Conservation (phyloP, 2,113 vertebrate genomes). For the Spea multiplicata region DNA sequence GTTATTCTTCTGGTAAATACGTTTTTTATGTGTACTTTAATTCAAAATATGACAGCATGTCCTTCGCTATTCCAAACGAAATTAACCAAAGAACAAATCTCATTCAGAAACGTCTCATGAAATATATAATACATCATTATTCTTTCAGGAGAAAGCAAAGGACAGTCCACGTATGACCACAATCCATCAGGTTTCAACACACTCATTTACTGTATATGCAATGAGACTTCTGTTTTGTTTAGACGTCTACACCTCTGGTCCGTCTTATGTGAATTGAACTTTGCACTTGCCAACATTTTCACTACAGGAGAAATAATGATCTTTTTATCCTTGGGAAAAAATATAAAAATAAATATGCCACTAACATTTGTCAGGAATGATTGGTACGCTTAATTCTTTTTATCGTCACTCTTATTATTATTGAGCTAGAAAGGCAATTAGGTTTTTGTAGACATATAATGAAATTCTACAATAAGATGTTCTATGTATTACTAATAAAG, state of each 20-base stretch:
- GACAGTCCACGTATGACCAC: slow-evolving; percentile 52
- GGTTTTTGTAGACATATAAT: not conserved
- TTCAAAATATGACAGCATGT: not conserved
- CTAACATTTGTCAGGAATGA: slow-evolving; percentile 23
- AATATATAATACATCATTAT: slow-evolving; percentile 55
- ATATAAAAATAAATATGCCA: slow-evolving; percentile 20
- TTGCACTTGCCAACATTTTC: slow-evolving; percentile 40
- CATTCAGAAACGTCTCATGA: slow-evolving; percentile 57
- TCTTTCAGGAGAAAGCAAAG: slow-evolving; percentile 59
- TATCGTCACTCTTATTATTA: not conserved
- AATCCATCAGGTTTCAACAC: slow-evolving; percentile 57
- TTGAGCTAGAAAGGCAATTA: no score
- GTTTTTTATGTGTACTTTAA: no score
- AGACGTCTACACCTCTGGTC: slow-evolving; percentile 52
- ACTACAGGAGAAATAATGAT: slow-evolving; percentile 43
- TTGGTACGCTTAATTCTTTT: not conserved
- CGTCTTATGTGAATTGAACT: slow-evolving; percentile 45
- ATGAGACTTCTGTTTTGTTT: slow-evolving; percentile 47
- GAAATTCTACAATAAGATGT: slow-evolving; percentile 16
- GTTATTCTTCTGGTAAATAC: no score
- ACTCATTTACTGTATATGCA: slow-evolving; percentile 15
- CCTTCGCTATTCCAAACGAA: not conserved
- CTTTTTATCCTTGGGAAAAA: slow-evolving; percentile 29
- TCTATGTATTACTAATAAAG: slow-evolving; percentile 18
- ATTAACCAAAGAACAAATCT: not conserved